phyloP scores from a whole-genome alignment of 1,140 invertebrate genomes.

The Lepidostoma basale region DNA sequence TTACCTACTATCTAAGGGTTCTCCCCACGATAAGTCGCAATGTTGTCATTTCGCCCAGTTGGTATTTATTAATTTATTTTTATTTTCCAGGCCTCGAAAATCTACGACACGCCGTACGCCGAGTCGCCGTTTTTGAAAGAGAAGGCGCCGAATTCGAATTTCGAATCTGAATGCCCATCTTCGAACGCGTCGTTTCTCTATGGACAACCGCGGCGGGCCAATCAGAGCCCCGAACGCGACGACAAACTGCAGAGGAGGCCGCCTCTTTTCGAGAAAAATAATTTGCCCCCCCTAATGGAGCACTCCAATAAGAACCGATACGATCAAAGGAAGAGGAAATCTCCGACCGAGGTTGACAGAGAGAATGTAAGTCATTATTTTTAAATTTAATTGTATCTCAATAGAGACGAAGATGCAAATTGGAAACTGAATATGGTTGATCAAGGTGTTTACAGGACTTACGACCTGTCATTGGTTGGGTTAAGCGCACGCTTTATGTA shows the following conservation, averaged over 20 bases:
- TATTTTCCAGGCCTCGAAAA: slow-evolving; percentile 52
- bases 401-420: no score
- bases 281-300: neutral
- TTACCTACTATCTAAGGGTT: no score
- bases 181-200: slow-evolving; percentile 20
- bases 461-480: no score
- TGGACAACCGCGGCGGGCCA: neutral
- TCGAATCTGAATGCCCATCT: neutral
- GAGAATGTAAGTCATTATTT: slow-evolving; percentile 1
- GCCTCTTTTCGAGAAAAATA: slow-evolving; percentile 22
- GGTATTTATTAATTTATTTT: slow-evolving; percentile 24
- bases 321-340: slow-evolving; percentile 6
- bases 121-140: slow-evolving; percentile 37
- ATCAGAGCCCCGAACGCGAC: neutral
- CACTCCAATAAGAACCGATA: neutral
- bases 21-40: no score
- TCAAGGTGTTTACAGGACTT: no score
- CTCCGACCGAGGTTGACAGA: slow-evolving; percentile 28
- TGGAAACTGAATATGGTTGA: no score
- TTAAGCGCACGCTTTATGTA: no score
- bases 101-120: slow-evolving; percentile 55
- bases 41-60: no score
- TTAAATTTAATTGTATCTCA: neutral
- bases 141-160: slow-evolving; percentile 37
- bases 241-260: neutral